Percentiles rank a stretch among this genome's conserved stretches.
These are phyloP conservation scores for Eupithecia inturbata DNA, from an alignment of 2,888 invertebrate genomes.

Conservation along the genomic window DNA sequence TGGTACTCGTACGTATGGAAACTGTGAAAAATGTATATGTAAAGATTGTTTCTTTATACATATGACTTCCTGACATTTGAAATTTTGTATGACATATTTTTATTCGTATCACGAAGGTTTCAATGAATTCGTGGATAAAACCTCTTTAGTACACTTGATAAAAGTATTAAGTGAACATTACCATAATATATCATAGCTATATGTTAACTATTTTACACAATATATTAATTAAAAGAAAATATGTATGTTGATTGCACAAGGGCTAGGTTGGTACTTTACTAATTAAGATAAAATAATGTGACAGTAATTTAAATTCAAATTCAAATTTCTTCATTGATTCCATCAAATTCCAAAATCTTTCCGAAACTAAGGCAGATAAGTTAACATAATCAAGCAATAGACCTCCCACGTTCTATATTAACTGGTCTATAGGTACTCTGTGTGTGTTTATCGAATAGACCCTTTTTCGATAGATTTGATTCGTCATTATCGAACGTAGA, in stretches of 20 bases:
- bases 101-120: neutral
- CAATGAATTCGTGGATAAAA: neutral
- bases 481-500: constrained; percentile 40
- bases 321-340: constrained; percentile 30
- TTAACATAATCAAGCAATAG: constrained; percentile 32
- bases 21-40: too few relatives aligned
- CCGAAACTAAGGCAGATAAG: neutral
- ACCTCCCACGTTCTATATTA: constrained; percentile 43
- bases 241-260: neutral
- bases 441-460: constrained; percentile 22
- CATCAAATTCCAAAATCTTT: constrained; percentile 17
- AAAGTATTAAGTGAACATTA: neutral
- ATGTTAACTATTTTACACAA: neutral
- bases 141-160: neutral
- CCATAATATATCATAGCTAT: neutral
- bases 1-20: neutral
- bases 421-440: constrained; percentile 15
- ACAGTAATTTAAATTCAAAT: constrained; percentile 28
- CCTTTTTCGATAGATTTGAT: constrained; percentile 39
- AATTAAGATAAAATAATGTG: constrained; percentile 17
- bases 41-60: neutral
- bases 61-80: neutral
- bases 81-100: neutral
- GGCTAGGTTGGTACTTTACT: neutral
- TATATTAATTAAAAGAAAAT: neutral